Percentiles rank a stretch among this genome's conserved stretches.
These are phyloP conservation scores for Atrichornis clamosus DNA, from an alignment of 2,113 vertebrate species.

Conservation along the genomic window DNA sequence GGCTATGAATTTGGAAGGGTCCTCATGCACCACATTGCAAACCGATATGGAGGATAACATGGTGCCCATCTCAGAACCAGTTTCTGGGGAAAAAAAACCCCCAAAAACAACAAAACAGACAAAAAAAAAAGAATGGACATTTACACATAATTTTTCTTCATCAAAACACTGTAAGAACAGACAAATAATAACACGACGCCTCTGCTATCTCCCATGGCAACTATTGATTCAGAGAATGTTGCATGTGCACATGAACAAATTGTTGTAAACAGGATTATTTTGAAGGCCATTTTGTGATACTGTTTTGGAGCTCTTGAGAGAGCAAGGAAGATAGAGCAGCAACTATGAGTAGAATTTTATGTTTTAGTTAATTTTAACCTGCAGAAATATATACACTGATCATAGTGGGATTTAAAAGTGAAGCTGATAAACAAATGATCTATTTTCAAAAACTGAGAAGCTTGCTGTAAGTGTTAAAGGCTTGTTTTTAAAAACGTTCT, in stretches of 20 bases:
- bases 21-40: neutral
- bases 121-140: neutral
- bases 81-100: neutral
- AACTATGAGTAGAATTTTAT: neutral
- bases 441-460: neutral
- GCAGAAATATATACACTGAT: neutral
- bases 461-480: neutral
- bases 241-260: neutral
- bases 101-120: neutral
- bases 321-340: neutral
- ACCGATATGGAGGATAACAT: neutral
- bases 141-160: neutral
- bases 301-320: neutral
- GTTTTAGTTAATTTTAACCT: neutral
- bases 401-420: neutral
- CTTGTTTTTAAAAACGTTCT: neutral
- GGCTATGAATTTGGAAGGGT: neutral
- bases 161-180: neutral
- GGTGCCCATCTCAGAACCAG: neutral
- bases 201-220: neutral
- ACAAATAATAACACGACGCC: neutral
- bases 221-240: neutral
- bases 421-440: neutral
- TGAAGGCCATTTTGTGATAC: neutral
- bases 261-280: neutral